Evolutionary conservation across 2,797 vertebrate species (phyloP), one percentile per base, ranked within the genome.

Genomic region (Cottoperca gobio): DNA sequence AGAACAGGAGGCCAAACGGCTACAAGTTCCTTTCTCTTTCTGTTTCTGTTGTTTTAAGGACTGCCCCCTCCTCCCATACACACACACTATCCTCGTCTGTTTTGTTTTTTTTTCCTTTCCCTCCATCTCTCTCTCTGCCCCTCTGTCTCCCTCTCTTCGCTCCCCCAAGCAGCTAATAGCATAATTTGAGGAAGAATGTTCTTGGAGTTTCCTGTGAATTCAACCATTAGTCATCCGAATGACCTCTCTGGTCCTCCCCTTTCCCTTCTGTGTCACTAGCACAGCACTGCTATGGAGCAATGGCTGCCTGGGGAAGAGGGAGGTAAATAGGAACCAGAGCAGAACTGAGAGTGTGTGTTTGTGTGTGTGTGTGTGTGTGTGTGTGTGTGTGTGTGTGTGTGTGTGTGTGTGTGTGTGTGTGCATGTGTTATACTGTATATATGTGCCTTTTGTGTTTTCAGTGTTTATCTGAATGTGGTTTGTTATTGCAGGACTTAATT

Each of bases 111-210:
- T 37, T n/a, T 28, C 13, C 26, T 67, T 53, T 72, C 52, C 43
- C 59, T 62, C 78, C 26, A 63, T 85, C 60, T 64, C 46, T 53
- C 17, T 49, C 54, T 17, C 39, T 39, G 52, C 35, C 19, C 42
- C 26, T 54, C 48, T 35, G 24, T 42, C 68, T 93, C 58, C 21
- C 58, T 71, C 93, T 94, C 94, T 94, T 66, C 57, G 79, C 89
- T 86, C 87, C 86, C 89, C 83, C 81, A 86, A 91, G 95, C 95
- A 96, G 95, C 91, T 97, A 97, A 98, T 97, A 96, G 96, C 96
- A 97, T 98, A 96, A 97, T 97, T 96, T 97, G 96, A 96, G 94
- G 93, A 97, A 96, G 97, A 98, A 97, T 97, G 96, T 96, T 96
- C 94, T 93, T 89, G 94, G 96, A 96, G 97, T 97, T 97, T 97